Evolutionary conservation across 2,797 vertebrate genomes (phyloP).

Genomic region (Enteromius unitaeniatus): DNA sequence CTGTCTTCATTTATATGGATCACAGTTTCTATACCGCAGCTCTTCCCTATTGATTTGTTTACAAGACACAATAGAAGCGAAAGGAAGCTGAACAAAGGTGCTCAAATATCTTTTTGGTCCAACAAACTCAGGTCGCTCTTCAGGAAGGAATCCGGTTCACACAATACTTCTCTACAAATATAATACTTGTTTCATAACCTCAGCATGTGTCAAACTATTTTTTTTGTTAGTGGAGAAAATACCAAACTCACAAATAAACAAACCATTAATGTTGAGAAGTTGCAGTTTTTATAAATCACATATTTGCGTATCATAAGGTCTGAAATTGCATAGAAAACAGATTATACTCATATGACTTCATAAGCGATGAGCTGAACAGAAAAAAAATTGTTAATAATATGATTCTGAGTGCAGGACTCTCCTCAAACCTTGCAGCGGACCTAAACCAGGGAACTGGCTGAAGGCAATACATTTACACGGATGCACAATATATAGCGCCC

Average conservation of each 20-base stretch:
- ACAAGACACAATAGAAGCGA: conserved; percentile 1
- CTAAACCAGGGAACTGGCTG: not conserved
- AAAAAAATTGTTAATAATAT: not conserved
- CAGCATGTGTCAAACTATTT: not conserved
- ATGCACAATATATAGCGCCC: not conserved
- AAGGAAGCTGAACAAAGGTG: conserved; percentile 4
- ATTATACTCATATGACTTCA: not conserved
- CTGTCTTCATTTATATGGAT: conserved; percentile 9
- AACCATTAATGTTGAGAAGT: not conserved
- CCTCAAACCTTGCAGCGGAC: not conserved
- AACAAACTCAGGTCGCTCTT: not conserved
- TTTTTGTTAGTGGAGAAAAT: not conserved
- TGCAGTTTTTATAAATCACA: not conserved
- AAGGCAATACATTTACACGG: not conserved
- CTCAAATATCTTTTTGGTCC: conserved; percentile 11
- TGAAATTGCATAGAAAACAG: not conserved
- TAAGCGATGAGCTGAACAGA: not conserved
- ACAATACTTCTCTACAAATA: not conserved
- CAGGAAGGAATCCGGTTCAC: not conserved
- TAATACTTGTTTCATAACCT: not conserved
- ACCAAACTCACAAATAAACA: not conserved
- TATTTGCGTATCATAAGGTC: not conserved
- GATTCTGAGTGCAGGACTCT: not conserved
- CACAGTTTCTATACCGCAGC: not conserved
- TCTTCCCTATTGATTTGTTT: conserved; percentile 22